phyloP scores from a whole-genome alignment of 2,888 invertebrate species.

The Meiosimyza platycephala region DNA sequence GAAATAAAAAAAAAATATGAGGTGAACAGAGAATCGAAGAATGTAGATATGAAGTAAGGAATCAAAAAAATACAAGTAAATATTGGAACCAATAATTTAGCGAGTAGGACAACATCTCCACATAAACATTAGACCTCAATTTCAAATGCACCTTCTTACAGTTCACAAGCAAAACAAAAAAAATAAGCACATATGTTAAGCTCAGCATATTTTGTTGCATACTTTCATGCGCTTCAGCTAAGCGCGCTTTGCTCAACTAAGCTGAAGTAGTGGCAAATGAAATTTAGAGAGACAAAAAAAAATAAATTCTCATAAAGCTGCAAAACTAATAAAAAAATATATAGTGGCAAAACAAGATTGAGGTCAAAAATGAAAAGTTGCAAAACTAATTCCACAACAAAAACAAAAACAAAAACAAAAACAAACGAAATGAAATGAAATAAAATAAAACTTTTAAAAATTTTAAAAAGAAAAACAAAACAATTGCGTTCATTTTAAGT shows the following conservation, averaged over 20 bases:
- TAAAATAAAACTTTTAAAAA: neutral
- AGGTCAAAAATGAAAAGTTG: slow-evolving; percentile 28
- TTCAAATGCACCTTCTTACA: no score
- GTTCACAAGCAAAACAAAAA: no score
- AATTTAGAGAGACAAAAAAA: neutral
- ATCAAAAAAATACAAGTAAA: no score
- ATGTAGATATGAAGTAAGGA: no score
- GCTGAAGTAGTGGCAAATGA: slow-evolving; percentile 26
- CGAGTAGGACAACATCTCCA: no score
- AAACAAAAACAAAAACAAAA: neutral
- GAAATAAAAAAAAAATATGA: no score
- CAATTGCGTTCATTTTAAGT: slow-evolving; percentile 29
- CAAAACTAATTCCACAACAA: slow-evolving; percentile 27
- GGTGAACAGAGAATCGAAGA: no score
- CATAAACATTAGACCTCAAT: no score
- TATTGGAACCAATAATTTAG: no score
- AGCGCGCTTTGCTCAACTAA: neutral
- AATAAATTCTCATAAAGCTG: slow-evolving; percentile 19
- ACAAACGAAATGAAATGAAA: neutral
- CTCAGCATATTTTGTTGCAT: slow-evolving; percentile 1
- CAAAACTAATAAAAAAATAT: slow-evolving; percentile 18
- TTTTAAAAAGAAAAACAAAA: neutral
- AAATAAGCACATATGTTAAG: no score
- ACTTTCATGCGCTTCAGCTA: slow-evolving; percentile 23
- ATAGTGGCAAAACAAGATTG: slow-evolving; percentile 1